Evolutionary conservation across 2,888 invertebrate genomes (phyloP), one percentile per base, ranked within the genome.

Genomic region (Lasioglossum vierecki): DNA sequence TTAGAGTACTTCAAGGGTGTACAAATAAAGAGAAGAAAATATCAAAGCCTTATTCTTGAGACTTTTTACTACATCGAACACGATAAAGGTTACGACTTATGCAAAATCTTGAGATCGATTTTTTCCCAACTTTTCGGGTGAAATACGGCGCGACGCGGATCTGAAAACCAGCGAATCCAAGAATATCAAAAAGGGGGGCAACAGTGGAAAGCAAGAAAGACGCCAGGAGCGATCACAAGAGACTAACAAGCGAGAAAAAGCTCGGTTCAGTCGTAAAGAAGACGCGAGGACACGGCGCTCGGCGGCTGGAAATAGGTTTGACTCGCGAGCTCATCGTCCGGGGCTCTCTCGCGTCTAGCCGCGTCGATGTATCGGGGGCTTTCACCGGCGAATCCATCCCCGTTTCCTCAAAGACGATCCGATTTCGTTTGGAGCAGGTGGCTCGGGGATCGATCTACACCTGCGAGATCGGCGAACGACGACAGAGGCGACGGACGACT

Each of bases 271-370:
- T 26, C 66, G 75, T 63, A 53, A 84, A 80, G 80, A 77, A 75
- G 71, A n/a, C 68, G 49, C 35, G 87, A 83, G 80, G 80, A 83
- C 80, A 66, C 81, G 35, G 53, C 66, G 66, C 22, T 35, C 22
- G 39, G 72, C 49, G 70, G 80, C 90, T 91, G 91, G 90, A 91
- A 91, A 91, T 91, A 91, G 91, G 88, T 85, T 81, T 87, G 85
- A 86, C 77, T 86, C 79, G 71, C 85, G 84, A 88, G 92, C 92
- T 92, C 90, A 88, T 88, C 82, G 86, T 89, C 88, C 84, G 90
- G 86, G 86, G 79, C 80, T 81, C 53, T 80, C 71, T 22, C 71
- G 46, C 70, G 80, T 46, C 57, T 63, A 22, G 5, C 44, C 79
- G 30, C 79, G 30, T n/a, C 18, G 76, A 49, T n/a, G 11, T 22